Conservation (phyloP, 2,113 vertebrate species). For the Eulemur macaco region DNA sequence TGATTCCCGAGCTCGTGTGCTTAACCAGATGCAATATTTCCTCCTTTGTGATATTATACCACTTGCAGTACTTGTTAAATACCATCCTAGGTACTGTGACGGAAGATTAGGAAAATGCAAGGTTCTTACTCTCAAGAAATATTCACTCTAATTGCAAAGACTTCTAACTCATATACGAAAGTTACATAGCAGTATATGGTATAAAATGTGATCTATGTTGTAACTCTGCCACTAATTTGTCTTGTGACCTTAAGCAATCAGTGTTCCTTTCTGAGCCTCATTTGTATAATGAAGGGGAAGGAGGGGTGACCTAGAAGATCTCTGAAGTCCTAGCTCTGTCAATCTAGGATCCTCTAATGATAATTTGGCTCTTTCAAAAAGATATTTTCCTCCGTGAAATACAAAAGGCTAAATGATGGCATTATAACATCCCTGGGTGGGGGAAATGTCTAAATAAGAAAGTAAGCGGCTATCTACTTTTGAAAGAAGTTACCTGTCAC, state of each 20-base stretch:
- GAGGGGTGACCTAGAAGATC: neutral
- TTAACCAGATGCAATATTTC: neutral
- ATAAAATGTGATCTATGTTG: neutral
- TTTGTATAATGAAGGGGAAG: neutral
- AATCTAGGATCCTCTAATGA: neutral
- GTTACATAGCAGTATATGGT: neutral
- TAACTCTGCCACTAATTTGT: neutral
- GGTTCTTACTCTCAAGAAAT: constrained; percentile 1
- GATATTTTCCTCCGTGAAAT: constrained; percentile 14
- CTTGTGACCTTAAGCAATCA: neutral
- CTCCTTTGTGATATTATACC: neutral
- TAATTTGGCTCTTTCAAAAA: neutral
- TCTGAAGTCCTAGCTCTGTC: neutral
- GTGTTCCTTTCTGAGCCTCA: neutral
- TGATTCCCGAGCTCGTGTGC: neutral
- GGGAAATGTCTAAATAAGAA: constrained; percentile 20
- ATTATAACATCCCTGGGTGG: neutral
- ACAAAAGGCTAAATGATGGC: neutral
- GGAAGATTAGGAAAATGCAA: constrained; percentile 8
- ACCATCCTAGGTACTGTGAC: neutral
- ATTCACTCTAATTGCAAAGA: neutral
- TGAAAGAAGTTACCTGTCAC: constrained; percentile 86
- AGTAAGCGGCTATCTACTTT: neutral
- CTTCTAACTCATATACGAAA: neutral
- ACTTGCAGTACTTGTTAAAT: neutral